Percentiles rank a stretch among this genome's conserved stretches.
Evolutionary conservation across 2,113 vertebrate species (phyloP).

Genomic region (Epinephelus lanceolatus): DNA sequence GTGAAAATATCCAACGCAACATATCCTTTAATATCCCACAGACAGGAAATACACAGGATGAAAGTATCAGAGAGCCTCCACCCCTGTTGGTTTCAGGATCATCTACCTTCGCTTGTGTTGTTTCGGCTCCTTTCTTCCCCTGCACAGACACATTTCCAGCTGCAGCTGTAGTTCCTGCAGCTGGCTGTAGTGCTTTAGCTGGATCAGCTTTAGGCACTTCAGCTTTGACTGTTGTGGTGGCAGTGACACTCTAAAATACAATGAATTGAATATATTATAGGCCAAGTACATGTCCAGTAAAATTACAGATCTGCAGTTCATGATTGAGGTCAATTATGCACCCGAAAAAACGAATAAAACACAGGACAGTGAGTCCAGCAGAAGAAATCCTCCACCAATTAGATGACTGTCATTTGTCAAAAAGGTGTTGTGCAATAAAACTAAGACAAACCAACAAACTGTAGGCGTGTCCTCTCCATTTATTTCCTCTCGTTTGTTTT

Average conservation of each 20-base stretch:
- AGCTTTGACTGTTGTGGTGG: slow-evolving; percentile 60
- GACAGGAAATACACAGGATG: neutral
- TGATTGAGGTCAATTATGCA: neutral
- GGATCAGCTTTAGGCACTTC: slow-evolving; percentile 64
- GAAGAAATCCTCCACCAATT: slow-evolving; percentile 36
- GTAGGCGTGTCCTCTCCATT: neutral
- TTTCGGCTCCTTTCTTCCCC: slow-evolving; percentile 59
- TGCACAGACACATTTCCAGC: slow-evolving; percentile 52
- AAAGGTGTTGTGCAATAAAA: slow-evolving; percentile 15
- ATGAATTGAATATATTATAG: slow-evolving; percentile 33
- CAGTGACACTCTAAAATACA: slow-evolving; percentile 71
- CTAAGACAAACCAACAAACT: neutral
- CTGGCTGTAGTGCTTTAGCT: slow-evolving; percentile 50
- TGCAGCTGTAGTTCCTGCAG: slow-evolving; percentile 30
- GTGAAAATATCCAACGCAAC: neutral
- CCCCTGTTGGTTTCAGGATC: neutral
- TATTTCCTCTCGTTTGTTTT: neutral
- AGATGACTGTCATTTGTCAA: neutral
- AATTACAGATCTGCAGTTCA: neutral
- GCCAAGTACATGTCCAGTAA: neutral
- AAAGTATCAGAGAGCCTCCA: neutral
- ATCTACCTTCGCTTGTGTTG: slow-evolving; percentile 62
- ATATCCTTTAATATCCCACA: neutral
- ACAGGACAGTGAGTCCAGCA: neutral
- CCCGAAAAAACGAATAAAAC: slow-evolving; percentile 17